These are phyloP conservation scores for Tolmerus cingulatus DNA, from an alignment of 2,888 invertebrate genomes.

Conservation along the genomic window DNA sequence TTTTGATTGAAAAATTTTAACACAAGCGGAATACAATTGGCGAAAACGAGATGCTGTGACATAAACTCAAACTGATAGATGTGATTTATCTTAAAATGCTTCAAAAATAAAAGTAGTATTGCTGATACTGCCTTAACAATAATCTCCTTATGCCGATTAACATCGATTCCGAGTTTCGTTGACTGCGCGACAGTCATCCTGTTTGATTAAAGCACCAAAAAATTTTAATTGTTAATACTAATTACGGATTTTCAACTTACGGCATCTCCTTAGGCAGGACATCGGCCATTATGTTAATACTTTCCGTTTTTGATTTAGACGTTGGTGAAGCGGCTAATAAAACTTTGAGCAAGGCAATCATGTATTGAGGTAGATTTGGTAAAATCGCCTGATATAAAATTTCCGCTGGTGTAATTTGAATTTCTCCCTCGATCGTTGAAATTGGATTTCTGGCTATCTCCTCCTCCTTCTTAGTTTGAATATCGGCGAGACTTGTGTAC, in stretches of 20 bases:
- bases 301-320: constrained; percentile 98
- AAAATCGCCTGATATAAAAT: constrained; percentile 92
- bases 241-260: constrained; percentile 63
- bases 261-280: constrained; percentile 98
- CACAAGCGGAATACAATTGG: constrained; percentile 97
- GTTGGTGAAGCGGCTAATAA: constrained; percentile 97
- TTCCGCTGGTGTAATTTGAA: constrained; percentile 85
- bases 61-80: constrained; percentile 99
- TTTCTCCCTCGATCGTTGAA: constrained; percentile 81
- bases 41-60: constrained; percentile 98
- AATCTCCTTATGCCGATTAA: constrained; percentile 97
- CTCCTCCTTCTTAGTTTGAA: constrained; percentile 90
- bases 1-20: constrained; percentile 99
- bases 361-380: constrained; percentile 95
- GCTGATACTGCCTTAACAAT: constrained; percentile 96
- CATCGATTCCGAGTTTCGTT: constrained; percentile 95
- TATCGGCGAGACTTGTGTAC: constrained; percentile 91
- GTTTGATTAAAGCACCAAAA: constrained; percentile 16
- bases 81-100: constrained; percentile 97
- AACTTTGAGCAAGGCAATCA: constrained; percentile 96
- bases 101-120: constrained; percentile 87
- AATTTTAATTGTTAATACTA: too few relatives aligned
- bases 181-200: constrained; percentile 92
- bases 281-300: constrained; percentile 98
- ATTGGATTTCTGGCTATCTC: constrained; percentile 91